A percentile compares a stretch with the other conserved stretches of the same genome.
Conservation (phyloP, 2,888 invertebrate species). For the Dorcus parallelipipedus region DNA sequence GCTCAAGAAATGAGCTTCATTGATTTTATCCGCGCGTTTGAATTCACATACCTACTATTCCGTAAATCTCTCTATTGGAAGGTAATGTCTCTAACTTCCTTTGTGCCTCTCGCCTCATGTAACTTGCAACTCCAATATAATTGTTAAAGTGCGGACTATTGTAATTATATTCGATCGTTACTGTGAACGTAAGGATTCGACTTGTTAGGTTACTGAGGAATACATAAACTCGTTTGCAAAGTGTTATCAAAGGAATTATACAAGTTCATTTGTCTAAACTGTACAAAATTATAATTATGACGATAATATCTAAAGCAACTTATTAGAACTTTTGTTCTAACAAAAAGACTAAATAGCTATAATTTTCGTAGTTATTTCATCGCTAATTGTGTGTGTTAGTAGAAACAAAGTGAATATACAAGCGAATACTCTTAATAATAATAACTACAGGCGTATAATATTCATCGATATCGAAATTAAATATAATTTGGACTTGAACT, state of each 20-base stretch:
- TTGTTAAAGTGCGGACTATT: conserved; percentile 4
- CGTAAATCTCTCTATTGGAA: neutral
- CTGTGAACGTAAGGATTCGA: neutral
- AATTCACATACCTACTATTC: neutral
- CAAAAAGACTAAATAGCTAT: too few relatives aligned
- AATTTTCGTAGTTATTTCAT: too few relatives aligned
- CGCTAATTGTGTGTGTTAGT: too few relatives aligned
- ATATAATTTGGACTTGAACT: too few relatives aligned
- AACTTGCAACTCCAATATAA: conserved; percentile 2
- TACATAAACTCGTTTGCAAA: neutral
- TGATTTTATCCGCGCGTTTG: neutral
- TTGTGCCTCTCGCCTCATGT: neutral
- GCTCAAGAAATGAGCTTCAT: neutral
- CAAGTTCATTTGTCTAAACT: neutral
- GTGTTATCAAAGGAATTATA: neutral
- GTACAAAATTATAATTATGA: too few relatives aligned
- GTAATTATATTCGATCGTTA: conserved; percentile 3
- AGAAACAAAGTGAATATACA: too few relatives aligned
- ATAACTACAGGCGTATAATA: too few relatives aligned
- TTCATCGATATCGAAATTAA: too few relatives aligned
- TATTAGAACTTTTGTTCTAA: too few relatives aligned
- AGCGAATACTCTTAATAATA: too few relatives aligned
- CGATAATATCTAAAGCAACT: too few relatives aligned
- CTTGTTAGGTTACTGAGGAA: neutral
- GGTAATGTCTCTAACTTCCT: neutral